A percentile compares a stretch with the other conserved stretches of the same genome.
phyloP scores from a whole-genome alignment of 2,797 vertebrate species.

The Masticophis lateralis region DNA sequence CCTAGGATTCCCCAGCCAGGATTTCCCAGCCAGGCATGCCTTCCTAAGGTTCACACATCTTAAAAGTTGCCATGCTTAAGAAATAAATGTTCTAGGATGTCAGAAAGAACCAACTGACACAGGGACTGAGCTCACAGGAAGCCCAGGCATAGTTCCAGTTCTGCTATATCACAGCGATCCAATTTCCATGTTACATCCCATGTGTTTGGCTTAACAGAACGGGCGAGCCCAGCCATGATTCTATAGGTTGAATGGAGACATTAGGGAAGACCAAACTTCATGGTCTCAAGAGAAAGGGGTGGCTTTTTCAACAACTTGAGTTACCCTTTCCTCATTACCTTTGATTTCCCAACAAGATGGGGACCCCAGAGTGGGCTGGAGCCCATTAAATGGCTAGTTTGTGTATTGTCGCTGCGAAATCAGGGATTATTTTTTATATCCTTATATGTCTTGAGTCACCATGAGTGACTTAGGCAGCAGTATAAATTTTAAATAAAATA shows the following conservation, averaged over 20 bases:
- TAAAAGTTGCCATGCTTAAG: not conserved
- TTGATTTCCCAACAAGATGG: not conserved
- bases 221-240: not conserved
- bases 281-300: not conserved
- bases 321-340: not conserved
- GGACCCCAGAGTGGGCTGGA: not conserved
- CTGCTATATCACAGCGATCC: not conserved
- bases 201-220: not conserved
- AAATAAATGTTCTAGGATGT: not conserved
- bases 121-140: not conserved
- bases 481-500: too few relatives aligned
- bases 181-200: not conserved
- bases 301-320: not conserved
- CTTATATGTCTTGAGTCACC: too few relatives aligned
- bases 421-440: too few relatives aligned
- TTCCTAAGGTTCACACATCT: not conserved
- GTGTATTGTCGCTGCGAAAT: too few relatives aligned
- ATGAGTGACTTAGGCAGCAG: too few relatives aligned
- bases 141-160: not conserved
- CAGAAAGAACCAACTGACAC: not conserved
- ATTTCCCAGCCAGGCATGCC: too few relatives aligned
- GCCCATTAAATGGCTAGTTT: not conserved
- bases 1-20: not conserved
- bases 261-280: not conserved
- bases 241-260: not conserved